Conservation (phyloP, 2,113 vertebrate genomes). For the Tretioscincus oriximinensis region DNA sequence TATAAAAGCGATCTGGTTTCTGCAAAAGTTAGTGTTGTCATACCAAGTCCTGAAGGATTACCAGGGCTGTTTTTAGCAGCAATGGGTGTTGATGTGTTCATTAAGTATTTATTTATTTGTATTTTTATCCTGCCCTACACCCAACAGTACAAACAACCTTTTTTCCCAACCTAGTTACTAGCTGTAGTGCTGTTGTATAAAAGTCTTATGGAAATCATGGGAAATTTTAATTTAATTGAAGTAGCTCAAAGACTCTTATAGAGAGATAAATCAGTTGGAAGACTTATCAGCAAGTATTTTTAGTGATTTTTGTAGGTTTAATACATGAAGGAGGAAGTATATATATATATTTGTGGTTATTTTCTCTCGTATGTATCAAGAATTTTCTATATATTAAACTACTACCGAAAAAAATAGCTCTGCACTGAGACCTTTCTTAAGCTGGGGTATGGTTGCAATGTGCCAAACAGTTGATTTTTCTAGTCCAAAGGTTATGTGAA, state of each 20-base stretch:
- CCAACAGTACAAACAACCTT: too few relatives aligned
- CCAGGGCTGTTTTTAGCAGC: background rate
- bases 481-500: conserved; percentile 67
- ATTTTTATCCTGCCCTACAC: too few relatives aligned
- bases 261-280: too few relatives aligned
- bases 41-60: background rate
- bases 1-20: background rate
- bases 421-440: conserved; percentile 63
- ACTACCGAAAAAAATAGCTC: conserved; percentile 60
- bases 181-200: background rate
- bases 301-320: too few relatives aligned
- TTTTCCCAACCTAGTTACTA: too few relatives aligned
- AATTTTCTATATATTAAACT: too few relatives aligned
- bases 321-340: too few relatives aligned
- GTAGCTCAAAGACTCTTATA: conserved; percentile 4
- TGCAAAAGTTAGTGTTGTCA: background rate
- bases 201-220: conserved; percentile 63
- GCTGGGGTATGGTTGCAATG: conserved; percentile 60
- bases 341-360: too few relatives aligned
- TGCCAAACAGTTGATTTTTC: conserved; percentile 78
- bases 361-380: too few relatives aligned
- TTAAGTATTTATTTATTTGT: background rate
- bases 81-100: background rate
- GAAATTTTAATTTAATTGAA: conserved; percentile 53
- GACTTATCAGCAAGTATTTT: too few relatives aligned